Base-by-base conservation (phyloP, 64 coral and sea anemone species). In the Trachythela sp. region DNA sequence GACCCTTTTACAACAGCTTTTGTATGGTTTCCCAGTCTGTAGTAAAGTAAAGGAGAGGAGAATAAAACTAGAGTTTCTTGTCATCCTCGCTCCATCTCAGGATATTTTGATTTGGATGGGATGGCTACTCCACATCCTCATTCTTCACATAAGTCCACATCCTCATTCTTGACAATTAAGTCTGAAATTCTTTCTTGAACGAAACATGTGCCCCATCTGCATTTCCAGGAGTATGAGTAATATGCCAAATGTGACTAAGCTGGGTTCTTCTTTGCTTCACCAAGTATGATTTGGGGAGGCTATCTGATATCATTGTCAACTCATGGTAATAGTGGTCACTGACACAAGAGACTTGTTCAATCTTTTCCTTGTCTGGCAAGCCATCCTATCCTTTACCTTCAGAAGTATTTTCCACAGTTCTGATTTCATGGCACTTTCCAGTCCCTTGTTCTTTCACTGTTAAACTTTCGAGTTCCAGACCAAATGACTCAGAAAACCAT, bases 301-400 rank as follows among this genome's bases (percentile, higher is more conserved):
- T 26, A 72, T 72, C 68, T 1, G 68, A 72, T 24, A 72, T 72
- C 68, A 72, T 72, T 31, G 68, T 72, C 33, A 72, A 72, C 68
- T 72, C 68, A 72, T 72, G 68, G 33, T 72, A 72, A 72, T 35
- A 35, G 68, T 72, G 68, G 68, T 72, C 24, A 72, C 68, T 72
- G 11, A 72, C 68, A 72, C 68, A 72, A 35, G 29, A 1, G 17
- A 72, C 68, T 72, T 72, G 68, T 72, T 72, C 68, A 72, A 72
- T 26, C 17, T 26, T 72, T 14, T 72, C 68, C 68, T 72, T 72
- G 1, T 14, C 33, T 72, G 68, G 29, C 68, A 72, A n/a, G 9
- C 68, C 29, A 14, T 24, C 17, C 17, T 1, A 14, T 35, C 13
- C 68, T 72, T 72, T n/a, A n/a, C n/a, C n/a, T 11, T 10, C 68